Base-by-base conservation (phyloP, 2,888 invertebrate genomes). In the Parnassius orleans region DNA sequence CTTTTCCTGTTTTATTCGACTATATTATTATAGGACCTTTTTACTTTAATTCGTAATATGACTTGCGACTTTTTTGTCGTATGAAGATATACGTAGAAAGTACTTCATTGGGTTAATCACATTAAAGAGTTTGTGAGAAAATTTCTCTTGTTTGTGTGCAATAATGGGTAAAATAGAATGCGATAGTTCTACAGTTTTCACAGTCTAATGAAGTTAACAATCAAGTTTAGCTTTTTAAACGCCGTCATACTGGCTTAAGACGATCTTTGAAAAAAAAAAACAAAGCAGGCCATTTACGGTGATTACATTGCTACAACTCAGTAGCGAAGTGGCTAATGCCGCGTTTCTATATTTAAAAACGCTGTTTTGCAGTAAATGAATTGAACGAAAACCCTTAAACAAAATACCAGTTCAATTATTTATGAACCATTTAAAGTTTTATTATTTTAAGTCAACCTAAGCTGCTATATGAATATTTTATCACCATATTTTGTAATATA, bases 111-210 rank as follows among this genome's bases (percentile, higher is more conserved):
- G 52, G 56, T 63, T 63, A 63, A 63, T 59, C 51, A 50, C 63
- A 52, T 59, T 55, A n/a, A 44, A 59, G 46, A 63, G 44, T 51
- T 47, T 59, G 59, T 59, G 63, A 63, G 59, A 55, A 47, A 63
- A 51, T 63, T 63, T 63, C 62, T 57, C 54, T 48, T 61, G 14
- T 63, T 63, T 63, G 56, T 55, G 11, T 52, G 55, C 63, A 52
- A 59, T 63, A 52, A 59, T 55, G 44, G 10, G 54, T 33, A 42
- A 14, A 62, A 57, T 50, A 50, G 48, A 61, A 61, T 61, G 52
- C 43, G 43, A 11, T 10, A 43, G 55, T n/a, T 44, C 10, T 54
- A 19, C 44, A n/a, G 44, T 44, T 51, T 61, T 33, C 55, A 51
- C 55, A 46, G 14, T 19, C 3, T 55, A 15, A 50, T 33, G 33